Conservation (phyloP, 1,140 invertebrate genomes). For the Lepidostoma basale region DNA sequence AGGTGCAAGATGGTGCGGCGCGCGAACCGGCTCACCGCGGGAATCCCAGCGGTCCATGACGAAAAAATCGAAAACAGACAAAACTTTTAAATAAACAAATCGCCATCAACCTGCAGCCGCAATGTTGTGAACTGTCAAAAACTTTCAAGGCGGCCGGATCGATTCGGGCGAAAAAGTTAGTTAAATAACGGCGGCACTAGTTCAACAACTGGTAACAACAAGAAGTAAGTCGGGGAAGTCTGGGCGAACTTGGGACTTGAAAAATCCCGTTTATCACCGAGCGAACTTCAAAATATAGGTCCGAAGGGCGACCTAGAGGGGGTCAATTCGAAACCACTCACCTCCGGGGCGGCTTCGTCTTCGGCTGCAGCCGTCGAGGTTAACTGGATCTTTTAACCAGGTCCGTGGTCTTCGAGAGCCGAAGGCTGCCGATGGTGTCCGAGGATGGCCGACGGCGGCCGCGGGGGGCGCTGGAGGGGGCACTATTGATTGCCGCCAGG, state of each 20-base stretch:
- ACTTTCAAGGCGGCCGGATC: constrained; percentile 37
- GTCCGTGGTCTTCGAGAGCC: constrained; percentile 11
- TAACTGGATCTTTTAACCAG: no score
- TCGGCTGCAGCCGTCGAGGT: no score
- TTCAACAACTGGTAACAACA: constrained; percentile 42
- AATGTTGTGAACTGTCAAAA: constrained; percentile 42
- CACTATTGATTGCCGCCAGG: constrained; percentile 44
- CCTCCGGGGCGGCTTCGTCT: constrained; percentile 1
- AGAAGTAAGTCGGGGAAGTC: constrained; percentile 38
- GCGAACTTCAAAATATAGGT: constrained; percentile 40
- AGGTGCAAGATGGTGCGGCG: background rate
- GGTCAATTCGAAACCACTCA: constrained; percentile 25
- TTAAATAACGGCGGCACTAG: constrained; percentile 36
- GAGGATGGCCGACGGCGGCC: constrained; percentile 36
- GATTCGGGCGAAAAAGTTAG: constrained; percentile 42
- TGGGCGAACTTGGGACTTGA: constrained; percentile 35
- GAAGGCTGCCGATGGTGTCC: constrained; percentile 34
- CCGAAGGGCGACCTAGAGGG: constrained; percentile 10
- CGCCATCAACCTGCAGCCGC: constrained; percentile 35
- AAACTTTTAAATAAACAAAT: constrained; percentile 26
- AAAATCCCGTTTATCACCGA: constrained; percentile 36
- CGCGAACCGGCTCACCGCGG: background rate
- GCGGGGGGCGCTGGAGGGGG: constrained; percentile 23
- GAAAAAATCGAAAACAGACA: no score
- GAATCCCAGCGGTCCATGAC: no score